Percentiles rank a stretch among this genome's conserved stretches.
These are phyloP conservation scores for Hydraecia micacea DNA, from an alignment of 2,888 invertebrate species.

Conservation along the genomic window DNA sequence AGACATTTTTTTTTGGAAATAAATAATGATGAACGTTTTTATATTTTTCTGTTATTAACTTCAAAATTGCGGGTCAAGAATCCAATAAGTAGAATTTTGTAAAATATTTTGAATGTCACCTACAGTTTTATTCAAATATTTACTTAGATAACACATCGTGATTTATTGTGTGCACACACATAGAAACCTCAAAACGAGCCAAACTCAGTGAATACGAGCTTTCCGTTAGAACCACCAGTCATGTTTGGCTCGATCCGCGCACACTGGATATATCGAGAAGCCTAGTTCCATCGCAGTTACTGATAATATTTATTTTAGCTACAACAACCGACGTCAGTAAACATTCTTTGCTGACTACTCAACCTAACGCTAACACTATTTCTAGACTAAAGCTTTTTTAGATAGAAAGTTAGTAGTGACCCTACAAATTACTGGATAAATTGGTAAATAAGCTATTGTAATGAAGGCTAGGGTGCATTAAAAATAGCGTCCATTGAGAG, in stretches of 20 bases:
- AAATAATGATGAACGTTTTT: not conserved
- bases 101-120: not conserved
- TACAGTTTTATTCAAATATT: conserved; percentile 4
- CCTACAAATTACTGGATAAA: not conserved
- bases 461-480: not conserved
- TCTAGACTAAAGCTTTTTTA: not conserved
- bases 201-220: conserved; percentile 30
- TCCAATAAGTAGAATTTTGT: not conserved
- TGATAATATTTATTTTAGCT: conserved; percentile 47
- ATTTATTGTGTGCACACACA: conserved; percentile 13
- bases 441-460: not conserved
- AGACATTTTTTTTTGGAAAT: not conserved
- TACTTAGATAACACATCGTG: not conserved
- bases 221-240: conserved; percentile 50
- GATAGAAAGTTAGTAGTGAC: not conserved
- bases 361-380: not conserved
- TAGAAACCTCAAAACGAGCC: conserved; percentile 24
- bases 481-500: not conserved
- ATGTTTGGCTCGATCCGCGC: conserved; percentile 41
- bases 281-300: conserved; percentile 8
- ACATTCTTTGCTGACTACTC: not conserved
- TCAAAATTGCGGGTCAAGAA: not conserved
- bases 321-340: not conserved
- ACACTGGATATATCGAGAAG: conserved; percentile 28
- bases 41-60: not conserved